Evolutionary conservation across 2,797 vertebrate species (phyloP).

Genomic region (Enteromius argenteus): DNA sequence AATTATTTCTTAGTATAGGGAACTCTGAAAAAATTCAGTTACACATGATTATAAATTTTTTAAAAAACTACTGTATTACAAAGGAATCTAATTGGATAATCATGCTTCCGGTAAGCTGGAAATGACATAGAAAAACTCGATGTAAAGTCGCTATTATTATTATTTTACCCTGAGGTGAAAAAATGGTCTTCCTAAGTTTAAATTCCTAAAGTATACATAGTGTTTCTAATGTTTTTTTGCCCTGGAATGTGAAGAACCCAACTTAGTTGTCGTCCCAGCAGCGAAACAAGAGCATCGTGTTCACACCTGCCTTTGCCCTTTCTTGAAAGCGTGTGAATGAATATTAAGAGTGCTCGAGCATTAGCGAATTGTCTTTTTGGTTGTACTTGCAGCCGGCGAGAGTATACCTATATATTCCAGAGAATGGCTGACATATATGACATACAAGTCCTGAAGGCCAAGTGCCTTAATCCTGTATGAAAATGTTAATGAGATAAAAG

Average conservation of each 20-base stretch:
- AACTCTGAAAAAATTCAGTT: background rate
- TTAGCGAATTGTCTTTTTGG: conserved; percentile 73
- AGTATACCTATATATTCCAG: conserved; percentile 41
- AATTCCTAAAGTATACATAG: background rate
- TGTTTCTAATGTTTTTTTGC: conserved; percentile 11
- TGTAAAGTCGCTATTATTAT: background rate
- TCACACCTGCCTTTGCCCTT: conserved; percentile 49
- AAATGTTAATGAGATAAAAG: conserved; percentile 81
- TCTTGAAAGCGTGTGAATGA: conserved; percentile 60
- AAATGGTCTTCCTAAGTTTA: background rate
- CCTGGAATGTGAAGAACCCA: conserved; percentile 65
- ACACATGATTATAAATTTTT: background rate
- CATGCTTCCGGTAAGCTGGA: background rate
- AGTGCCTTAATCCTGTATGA: conserved; percentile 82
- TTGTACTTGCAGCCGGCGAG: conserved; percentile 68
- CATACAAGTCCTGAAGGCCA: conserved; percentile 73
- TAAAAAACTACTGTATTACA: background rate
- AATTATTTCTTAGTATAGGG: background rate
- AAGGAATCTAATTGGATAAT: background rate
- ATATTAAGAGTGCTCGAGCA: conserved; percentile 70
- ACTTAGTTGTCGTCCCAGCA: conserved; percentile 22
- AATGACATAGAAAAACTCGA: background rate
- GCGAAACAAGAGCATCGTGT: conserved; percentile 23
- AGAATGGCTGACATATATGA: conserved; percentile 68
- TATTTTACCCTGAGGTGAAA: background rate